These are phyloP conservation scores for Piprites chloris DNA, from an alignment of 2,113 vertebrate genomes.

Conservation along the genomic window DNA sequence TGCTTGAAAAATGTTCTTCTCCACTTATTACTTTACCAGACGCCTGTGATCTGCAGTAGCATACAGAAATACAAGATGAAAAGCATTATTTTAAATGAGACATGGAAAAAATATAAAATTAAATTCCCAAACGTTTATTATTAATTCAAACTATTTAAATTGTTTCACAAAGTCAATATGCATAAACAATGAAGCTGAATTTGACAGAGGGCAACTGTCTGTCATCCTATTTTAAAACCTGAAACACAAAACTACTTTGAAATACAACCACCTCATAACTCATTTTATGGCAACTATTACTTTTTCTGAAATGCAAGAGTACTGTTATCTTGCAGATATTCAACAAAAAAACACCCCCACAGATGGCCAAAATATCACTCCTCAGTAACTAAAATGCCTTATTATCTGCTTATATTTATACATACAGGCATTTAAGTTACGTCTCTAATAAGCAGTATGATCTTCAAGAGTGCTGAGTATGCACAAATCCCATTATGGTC, in stretches of 20 bases:
- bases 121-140: background rate
- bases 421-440: background rate
- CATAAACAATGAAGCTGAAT: background rate
- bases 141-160: background rate
- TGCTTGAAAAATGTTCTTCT: conserved; percentile 92
- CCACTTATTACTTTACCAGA: conserved; percentile 80
- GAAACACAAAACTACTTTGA: background rate
- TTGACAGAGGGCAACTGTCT: background rate
- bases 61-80: conserved; percentile 65
- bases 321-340: background rate
- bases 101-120: background rate
- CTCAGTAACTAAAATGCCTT: background rate
- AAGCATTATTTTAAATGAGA: conserved; percentile 8
- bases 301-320: background rate
- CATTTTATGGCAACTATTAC: background rate
- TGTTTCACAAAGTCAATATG: background rate
- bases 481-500: conserved; percentile 38
- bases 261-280: background rate
- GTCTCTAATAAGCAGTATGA: background rate
- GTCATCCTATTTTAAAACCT: background rate
- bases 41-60: conserved; percentile 87
- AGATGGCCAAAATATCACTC: background rate
- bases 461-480: conserved; percentile 25
- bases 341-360: background rate
- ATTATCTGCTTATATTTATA: background rate